Evolutionary conservation across 2,888 invertebrate genomes (phyloP), one percentile per base, ranked within the genome.

Genomic region (Cephus runcator): DNA sequence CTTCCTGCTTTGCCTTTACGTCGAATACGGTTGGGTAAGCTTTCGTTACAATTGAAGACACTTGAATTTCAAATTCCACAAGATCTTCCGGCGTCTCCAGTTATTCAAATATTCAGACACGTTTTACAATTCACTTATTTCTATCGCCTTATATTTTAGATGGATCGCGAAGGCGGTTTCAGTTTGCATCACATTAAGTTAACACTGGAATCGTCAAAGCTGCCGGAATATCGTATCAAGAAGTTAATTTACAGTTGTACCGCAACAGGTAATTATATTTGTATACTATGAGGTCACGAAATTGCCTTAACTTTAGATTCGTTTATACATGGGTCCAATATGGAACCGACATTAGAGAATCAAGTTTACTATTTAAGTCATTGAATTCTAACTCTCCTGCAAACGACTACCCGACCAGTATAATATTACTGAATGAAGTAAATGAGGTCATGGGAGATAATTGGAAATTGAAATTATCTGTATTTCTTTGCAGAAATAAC

Each of bases 1-100:
- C 79, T 87, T 87, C 79, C 84, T 87, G 31, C 83, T 86, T 69
- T 86, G 87, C 76, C 77, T 86, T n/a, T 87, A 86, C 82, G 82
- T 69, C 76, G 83, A 86, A 76, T 85, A 85, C 77, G 83, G 83
- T 73, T 86, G 86, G 85, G 87, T 87, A 69, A 83, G 84, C 31
- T 15, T 75, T 9, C 23, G 2, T 9, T 23, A 56, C 9, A 56
- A 23, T 56, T 23, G 56, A 56, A 23, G 56, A 23, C 6, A 56
- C 56, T 33, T 56, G 23, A 36, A 69, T 31, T 33, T 71, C 40
- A 23, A 31, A 77, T 31, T 71, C 74, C 76, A 56, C 15, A 34
- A 34, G 56, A 56, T 56, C 6, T 56, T 15, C 56, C 56, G 56
- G 9, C 23, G 56, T 23, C 23, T 56, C 9, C 6, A 56, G 56